Evolutionary conservation across 2,888 invertebrate genomes (phyloP).

Genomic region (Papilio demoleus): DNA sequence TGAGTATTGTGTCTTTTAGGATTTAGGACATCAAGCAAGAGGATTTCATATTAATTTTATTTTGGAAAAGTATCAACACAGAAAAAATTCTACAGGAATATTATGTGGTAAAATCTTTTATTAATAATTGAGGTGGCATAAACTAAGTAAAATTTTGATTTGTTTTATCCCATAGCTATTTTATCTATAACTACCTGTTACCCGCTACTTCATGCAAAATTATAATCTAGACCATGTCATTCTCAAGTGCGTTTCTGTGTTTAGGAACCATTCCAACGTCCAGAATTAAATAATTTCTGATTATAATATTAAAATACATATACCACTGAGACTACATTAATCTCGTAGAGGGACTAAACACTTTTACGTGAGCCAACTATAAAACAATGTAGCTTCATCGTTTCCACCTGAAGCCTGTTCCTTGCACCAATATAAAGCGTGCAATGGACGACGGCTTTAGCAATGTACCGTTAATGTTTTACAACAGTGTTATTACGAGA

Average conservation of each 20-base stretch:
- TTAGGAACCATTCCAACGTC: no score
- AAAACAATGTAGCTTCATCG: slow-evolving; percentile 33
- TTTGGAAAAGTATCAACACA: not conserved
- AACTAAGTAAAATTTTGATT: not conserved
- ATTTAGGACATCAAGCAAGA: not conserved
- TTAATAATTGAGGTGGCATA: not conserved
- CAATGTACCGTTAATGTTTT: slow-evolving; percentile 39
- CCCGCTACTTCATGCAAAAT: no score
- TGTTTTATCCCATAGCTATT: not conserved
- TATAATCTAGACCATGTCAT: no score
- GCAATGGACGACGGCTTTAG: slow-evolving; percentile 38
- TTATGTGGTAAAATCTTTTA: not conserved
- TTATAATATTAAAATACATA: no score
- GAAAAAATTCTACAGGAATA: no score
- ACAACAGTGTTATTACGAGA: slow-evolving; percentile 40
- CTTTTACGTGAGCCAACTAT: not conserved
- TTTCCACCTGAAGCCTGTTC: slow-evolving; percentile 23
- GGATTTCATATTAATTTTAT: not conserved
- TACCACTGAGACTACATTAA: not conserved
- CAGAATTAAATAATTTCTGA: no score
- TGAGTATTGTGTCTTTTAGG: not conserved
- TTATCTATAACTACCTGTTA: no score
- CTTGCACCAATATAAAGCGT: slow-evolving; percentile 27
- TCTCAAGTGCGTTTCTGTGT: no score
- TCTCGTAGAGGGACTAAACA: not conserved